These are phyloP conservation scores for Gadopsis marmoratus DNA, from an alignment of 2,797 vertebrate genomes.

Conservation along the genomic window DNA sequence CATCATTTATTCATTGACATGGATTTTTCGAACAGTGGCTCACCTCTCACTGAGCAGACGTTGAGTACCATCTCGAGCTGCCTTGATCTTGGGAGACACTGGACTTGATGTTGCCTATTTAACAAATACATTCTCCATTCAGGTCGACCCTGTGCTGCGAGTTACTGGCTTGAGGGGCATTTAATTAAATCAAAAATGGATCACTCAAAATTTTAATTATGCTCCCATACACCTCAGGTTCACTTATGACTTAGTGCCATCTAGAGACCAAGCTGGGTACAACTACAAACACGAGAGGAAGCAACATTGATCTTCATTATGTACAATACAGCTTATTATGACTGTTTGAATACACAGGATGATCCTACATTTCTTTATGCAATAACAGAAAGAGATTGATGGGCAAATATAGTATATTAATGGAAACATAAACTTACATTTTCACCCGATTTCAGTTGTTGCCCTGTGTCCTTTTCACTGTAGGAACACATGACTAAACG, in stretches of 20 bases:
- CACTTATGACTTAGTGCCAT: conserved; percentile 83
- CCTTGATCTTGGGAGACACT: conserved; percentile 69
- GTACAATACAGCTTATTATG: not conserved
- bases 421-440: not conserved
- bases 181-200: conserved; percentile 82
- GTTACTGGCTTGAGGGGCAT: conserved; percentile 69
- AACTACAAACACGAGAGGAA: not conserved
- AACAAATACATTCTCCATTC: conserved; percentile 57
- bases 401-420: not conserved
- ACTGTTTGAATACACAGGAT: conserved; percentile 16
- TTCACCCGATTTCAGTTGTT: not conserved
- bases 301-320: conserved; percentile 30
- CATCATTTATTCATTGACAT: conserved; percentile 80
- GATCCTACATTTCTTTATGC: not conserved
- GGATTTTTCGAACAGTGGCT: conserved; percentile 71
- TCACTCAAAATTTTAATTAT: conserved; percentile 79
- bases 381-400: conserved; percentile 1
- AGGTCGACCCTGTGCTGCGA: conserved; percentile 49
- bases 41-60: conserved; percentile 71
- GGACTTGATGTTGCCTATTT: conserved; percentile 58
- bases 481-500: not conserved
- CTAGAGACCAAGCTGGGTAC: conserved; percentile 71
- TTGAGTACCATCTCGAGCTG: conserved; percentile 60
- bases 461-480: not conserved
- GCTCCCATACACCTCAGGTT: conserved; percentile 47